phyloP scores from a whole-genome alignment of 2,888 invertebrate species.

The Drosophila pseudotakahashii region DNA sequence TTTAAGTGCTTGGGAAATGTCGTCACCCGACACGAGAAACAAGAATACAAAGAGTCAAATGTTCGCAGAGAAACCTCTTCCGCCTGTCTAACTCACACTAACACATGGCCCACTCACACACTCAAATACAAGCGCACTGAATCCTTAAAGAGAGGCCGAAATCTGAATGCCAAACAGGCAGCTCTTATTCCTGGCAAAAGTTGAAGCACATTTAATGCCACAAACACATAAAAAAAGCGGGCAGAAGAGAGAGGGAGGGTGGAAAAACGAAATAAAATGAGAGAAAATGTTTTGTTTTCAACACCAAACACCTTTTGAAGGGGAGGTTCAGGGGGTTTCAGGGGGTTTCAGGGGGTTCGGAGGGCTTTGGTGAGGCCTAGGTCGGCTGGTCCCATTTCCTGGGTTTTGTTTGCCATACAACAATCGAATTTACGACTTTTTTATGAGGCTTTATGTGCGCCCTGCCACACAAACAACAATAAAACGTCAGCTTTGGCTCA shows the following conservation, averaged over 20 bases:
- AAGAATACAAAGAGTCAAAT: slow-evolving; percentile 1
- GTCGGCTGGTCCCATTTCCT: slow-evolving; percentile 65
- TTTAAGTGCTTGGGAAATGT: neutral
- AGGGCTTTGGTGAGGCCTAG: slow-evolving; percentile 9
- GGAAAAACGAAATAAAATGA: slow-evolving; percentile 32
- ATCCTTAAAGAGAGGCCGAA: slow-evolving; percentile 25
- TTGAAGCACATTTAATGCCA: slow-evolving; percentile 67
- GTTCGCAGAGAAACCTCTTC: slow-evolving; percentile 5
- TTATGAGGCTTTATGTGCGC: slow-evolving; percentile 71
- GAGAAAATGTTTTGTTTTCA: slow-evolving; percentile 67
- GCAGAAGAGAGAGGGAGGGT: slow-evolving; percentile 1
- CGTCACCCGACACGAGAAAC: neutral
- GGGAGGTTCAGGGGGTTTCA: neutral
- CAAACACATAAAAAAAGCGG: slow-evolving; percentile 15
- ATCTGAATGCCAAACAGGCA: slow-evolving; percentile 11
- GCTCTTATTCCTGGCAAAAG: slow-evolving; percentile 44
- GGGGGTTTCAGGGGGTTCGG: neutral
- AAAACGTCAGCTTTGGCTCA: slow-evolving; percentile 70
- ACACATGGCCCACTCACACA: neutral
- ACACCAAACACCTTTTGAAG: slow-evolving; percentile 74
- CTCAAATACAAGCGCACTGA: neutral
- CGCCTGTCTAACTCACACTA: slow-evolving; percentile 5
- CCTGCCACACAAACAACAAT: slow-evolving; percentile 57
- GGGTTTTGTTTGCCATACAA: slow-evolving; percentile 72
- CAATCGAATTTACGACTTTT: slow-evolving; percentile 77